Conservation (phyloP, 2,888 invertebrate genomes). For the Ophion ventricosus region DNA sequence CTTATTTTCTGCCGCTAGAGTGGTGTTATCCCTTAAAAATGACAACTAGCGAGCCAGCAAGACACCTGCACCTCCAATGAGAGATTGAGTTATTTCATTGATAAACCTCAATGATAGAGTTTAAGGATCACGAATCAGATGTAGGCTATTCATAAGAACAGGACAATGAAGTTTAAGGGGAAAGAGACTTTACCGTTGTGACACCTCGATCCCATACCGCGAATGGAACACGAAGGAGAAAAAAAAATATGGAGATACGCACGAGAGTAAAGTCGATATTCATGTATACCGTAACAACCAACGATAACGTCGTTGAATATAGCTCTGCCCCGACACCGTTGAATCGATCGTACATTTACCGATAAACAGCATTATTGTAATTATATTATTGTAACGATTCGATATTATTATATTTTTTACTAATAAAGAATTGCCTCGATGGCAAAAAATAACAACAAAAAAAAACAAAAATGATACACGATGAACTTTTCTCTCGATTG, state of each 20-base stretch:
- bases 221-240: background rate
- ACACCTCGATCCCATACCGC: background rate
- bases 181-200: background rate
- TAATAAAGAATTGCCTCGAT: conserved; percentile 77
- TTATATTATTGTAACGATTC: conserved; percentile 77
- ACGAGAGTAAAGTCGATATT: conserved; percentile 11
- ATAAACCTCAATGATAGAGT: background rate
- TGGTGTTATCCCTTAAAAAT: no score
- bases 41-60: background rate
- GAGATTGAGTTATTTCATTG: background rate
- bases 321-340: conserved; percentile 68
- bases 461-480: conserved; percentile 32
- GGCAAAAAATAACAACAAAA: conserved; percentile 58
- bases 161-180: background rate
- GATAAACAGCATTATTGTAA: conserved; percentile 73
- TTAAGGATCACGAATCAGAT: background rate
- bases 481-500: background rate
- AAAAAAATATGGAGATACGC: conserved; percentile 4
- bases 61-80: background rate
- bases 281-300: conserved; percentile 18
- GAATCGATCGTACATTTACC: conserved; percentile 69
- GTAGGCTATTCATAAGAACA: background rate
- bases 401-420: conserved; percentile 83
- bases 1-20: no score
- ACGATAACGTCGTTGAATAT: conserved; percentile 67